Evolutionary conservation across 2,113 vertebrate species (phyloP), one percentile per base, ranked within the genome.

Genomic region (Entelurus aequoreus): DNA sequence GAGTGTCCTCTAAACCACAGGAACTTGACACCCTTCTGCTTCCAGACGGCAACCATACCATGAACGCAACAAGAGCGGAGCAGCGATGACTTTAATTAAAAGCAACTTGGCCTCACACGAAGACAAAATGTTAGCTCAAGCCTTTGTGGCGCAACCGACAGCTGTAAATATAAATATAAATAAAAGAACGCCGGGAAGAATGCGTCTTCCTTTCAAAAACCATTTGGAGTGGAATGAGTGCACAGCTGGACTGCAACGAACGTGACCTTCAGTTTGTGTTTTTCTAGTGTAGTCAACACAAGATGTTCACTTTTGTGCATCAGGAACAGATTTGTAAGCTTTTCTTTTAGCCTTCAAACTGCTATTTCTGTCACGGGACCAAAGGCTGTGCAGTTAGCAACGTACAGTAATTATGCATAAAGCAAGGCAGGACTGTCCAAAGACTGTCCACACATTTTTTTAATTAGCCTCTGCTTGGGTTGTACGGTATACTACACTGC

Each of bases 71-170:
- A 72, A 66, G 63, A 68, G 47, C 62, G 21, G 48, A 38, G 66
- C 65, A 56, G 51, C 73, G 76, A 71, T 70, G 61, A 64, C 73
- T 86, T 86, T 84, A 79, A 87, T 88, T 87, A 84, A 84, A 84
- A 77, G 63, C 67, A 60, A 78, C 68, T 74, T 71, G 60, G 65
- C 68, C 51, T 58, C 69, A 64, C 37, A 63, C 36, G 63, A 13
- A 66, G 75, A 72, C 68, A 28, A 77, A 65, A 62, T 28, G 49
- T 73, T 63, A 58, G 66, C 47, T 54, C 49, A 44, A 19, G 6
- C 36, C 62, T 71, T 19, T 54, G 66, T 42, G 62, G 66, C 52
- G 52, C 19, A 66, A 62, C 60, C 61, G 9, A 61, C 57, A 1
- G 62, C 35, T 62, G 56, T 40, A 58, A 60, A 62, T 56, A 28